phyloP scores from a whole-genome alignment of 2,797 vertebrate genomes.

The Poeciliopsis paucimaculata region DNA sequence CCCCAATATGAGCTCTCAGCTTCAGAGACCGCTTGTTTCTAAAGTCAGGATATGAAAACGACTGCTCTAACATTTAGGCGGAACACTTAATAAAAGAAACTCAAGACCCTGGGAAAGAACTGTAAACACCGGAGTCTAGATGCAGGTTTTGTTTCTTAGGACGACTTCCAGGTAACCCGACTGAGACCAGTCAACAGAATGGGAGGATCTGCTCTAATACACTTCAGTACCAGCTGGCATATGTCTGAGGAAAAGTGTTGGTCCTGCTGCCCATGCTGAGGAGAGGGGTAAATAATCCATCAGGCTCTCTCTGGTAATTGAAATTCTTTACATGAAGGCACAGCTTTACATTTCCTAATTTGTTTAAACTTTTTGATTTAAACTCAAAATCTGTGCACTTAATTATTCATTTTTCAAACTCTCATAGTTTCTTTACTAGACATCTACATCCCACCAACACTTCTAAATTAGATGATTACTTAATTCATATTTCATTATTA shows the following conservation, averaged over 20 bases:
- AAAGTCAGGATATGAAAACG: slow-evolving; percentile 63
- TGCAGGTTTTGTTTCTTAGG: slow-evolving; percentile 29
- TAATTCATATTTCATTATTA: neutral
- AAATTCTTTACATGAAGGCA: slow-evolving; percentile 1
- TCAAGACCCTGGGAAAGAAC: slow-evolving; percentile 62
- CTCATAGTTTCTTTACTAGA: neutral
- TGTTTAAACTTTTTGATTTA: neutral
- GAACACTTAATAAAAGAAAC: slow-evolving; percentile 69
- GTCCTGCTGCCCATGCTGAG: neutral
- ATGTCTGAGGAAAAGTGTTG: neutral
- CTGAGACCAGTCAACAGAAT: slow-evolving; percentile 14
- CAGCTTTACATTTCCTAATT: neutral
- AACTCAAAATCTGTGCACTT: neutral
- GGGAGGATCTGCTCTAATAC: slow-evolving; percentile 21
- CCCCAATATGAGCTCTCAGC: slow-evolving; percentile 29
- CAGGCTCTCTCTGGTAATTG: neutral
- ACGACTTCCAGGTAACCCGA: slow-evolving; percentile 3
- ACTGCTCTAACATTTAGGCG: slow-evolving; percentile 51
- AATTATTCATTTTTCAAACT: neutral
- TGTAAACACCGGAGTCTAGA: slow-evolving; percentile 50
- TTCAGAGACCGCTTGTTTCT: slow-evolving; percentile 33
- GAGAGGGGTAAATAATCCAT: neutral
- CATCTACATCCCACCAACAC: neutral
- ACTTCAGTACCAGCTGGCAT: neutral
- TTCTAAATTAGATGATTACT: neutral